Evolutionary conservation across 2,113 vertebrate species (phyloP).

Genomic region (Vombatus ursinus): DNA sequence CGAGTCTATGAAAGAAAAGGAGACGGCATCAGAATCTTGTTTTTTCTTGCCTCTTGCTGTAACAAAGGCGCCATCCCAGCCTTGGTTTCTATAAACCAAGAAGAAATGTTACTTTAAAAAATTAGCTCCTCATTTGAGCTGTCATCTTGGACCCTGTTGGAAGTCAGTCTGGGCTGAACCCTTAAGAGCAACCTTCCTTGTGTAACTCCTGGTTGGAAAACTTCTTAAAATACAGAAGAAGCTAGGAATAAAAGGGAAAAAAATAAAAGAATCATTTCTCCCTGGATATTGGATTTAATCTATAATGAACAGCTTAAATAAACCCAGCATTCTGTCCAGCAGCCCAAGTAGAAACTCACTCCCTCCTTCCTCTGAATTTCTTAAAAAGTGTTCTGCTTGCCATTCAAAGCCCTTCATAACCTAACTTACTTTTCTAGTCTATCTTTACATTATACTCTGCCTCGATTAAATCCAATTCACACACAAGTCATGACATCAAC

Average conservation of each 20-base stretch:
- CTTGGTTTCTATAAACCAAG: conserved; percentile 8
- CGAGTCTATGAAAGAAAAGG: background rate
- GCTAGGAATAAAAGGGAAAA: background rate
- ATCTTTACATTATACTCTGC: background rate
- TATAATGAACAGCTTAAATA: conserved; percentile 19
- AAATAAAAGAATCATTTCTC: background rate
- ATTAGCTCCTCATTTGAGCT: background rate
- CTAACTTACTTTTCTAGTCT: background rate
- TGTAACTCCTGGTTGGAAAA: conserved; percentile 1
- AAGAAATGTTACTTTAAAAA: conserved; percentile 13
- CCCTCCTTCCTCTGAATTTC: background rate
- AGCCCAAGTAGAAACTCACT: too few relatives aligned
- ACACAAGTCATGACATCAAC: too few relatives aligned
- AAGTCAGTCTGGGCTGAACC: conserved; percentile 10
- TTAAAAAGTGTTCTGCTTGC: background rate
- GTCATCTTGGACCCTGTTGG: conserved; percentile 13
- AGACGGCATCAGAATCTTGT: background rate
- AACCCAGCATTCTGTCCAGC: background rate
- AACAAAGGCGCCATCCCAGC: background rate
- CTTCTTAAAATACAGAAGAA: background rate
- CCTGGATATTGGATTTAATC: background rate
- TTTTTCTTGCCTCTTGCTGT: background rate
- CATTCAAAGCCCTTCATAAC: background rate
- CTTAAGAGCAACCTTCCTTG: background rate
- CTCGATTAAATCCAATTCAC: too few relatives aligned